Base-by-base conservation (phyloP, 2,797 vertebrate species). In the Notolabrus celidotus region DNA sequence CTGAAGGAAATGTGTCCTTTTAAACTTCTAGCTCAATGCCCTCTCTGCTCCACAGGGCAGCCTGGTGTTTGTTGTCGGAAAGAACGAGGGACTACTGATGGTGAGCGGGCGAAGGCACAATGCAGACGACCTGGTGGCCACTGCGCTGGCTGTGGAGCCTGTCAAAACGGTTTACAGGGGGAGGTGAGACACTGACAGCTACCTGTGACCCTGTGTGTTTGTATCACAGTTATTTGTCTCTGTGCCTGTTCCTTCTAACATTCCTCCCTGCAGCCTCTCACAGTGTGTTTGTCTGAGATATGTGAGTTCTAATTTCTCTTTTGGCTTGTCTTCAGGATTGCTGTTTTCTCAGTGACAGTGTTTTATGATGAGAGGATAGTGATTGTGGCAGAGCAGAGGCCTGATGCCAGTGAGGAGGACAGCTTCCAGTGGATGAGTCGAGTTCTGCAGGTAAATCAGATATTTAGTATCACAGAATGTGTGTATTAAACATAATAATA, bases 391-490 rank as follows among this genome's bases (percentile, higher is more conserved):
- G 98, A 99, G 85, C 98, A 99, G 92, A 93, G 97, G 33, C 97
- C 98, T 0, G 98, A 99, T 1, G 97, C 97, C 1, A 98, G 96
- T 0, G 98, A 99, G 82, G 98, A 99, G 83, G 98, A 99, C 88
- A 99, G 97, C 61, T 99, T 99, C 86, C 97, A 99, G 93, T 99
- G 98, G 97, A 99, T 99, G 97, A 99, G 97, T 68, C 90, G 97
- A 23, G 97, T 99, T 12, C 90, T 99, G 20, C 97, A 99, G 96
- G 97, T 97, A 27, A 68, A 39, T 67, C 8, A 1, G 12, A 19
- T 17, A 1, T 5, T 16, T 5, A 1, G 7, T 41, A 10, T 20
- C 19, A 8, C n/a, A 19, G 25, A 12, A 1, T 23, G 5, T 22
- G 14, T 10, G 43, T 17, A n/a, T 20, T 10, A n/a, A n/a, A n/a